Evolutionary conservation across 2,113 vertebrate species (phyloP).

Genomic region (Polypterus bichir): DNA sequence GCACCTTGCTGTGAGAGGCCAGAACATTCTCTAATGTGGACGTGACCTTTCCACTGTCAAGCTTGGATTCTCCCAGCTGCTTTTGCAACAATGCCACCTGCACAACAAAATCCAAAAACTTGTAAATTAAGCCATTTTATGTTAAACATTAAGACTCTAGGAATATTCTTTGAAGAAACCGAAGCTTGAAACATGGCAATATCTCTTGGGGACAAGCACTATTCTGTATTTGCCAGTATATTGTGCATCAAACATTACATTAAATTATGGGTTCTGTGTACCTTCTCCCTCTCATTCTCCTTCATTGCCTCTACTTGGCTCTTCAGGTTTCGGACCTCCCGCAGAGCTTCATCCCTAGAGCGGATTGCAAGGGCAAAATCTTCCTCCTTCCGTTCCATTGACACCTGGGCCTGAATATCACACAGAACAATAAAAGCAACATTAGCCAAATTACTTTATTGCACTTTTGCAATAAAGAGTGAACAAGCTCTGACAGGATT

Average conservation of each 20-base stretch:
- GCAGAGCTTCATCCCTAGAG: conserved; percentile 29
- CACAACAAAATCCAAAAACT: not conserved
- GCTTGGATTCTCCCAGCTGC: conserved; percentile 32
- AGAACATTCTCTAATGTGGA: conserved; percentile 39
- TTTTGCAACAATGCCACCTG: conserved; percentile 38
- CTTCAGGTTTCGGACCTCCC: conserved; percentile 33
- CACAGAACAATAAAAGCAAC: not conserved
- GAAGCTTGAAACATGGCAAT: no score
- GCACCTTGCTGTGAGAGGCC: conserved; percentile 37
- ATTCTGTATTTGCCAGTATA: no score
- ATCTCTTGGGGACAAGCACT: no score
- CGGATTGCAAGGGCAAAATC: conserved; percentile 25
- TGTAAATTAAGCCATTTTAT: no score
- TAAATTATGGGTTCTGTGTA: not conserved
- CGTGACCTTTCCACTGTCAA: conserved; percentile 31
- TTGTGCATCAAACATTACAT: no score
- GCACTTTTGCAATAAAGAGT: not conserved
- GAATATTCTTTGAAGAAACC: no score
- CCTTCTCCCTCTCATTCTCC: conserved; percentile 34
- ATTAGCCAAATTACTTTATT: not conserved
- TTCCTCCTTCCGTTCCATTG: conserved; percentile 33
- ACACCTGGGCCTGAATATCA: conserved; percentile 30
- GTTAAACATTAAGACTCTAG: no score
- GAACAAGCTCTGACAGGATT: no score
- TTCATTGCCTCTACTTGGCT: conserved; percentile 28